phyloP scores from a whole-genome alignment of 2,888 invertebrate genomes.

The Acronicta psi region DNA sequence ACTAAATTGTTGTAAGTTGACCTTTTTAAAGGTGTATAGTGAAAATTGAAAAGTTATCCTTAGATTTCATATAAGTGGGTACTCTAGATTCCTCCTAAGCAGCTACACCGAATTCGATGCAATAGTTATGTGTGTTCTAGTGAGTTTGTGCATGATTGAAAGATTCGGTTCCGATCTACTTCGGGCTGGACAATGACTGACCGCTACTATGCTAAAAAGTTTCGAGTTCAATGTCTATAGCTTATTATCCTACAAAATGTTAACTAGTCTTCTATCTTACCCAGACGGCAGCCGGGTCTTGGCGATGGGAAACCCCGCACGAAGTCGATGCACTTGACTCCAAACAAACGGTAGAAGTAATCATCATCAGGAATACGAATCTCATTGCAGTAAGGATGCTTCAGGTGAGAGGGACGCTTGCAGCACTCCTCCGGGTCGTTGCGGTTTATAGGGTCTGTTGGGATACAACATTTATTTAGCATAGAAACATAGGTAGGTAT shows the following conservation, averaged over 20 bases:
- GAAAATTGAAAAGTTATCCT: no score
- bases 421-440: slow-evolving; percentile 98
- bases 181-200: no score
- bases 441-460: slow-evolving; percentile 94
- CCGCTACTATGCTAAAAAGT: no score
- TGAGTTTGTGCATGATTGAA: no score
- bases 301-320: slow-evolving; percentile 96
- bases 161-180: no score
- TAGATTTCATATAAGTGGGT: no score
- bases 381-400: slow-evolving; percentile 97
- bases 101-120: no score
- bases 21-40: no score
- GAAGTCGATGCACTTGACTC: slow-evolving; percentile 96
- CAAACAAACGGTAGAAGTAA: slow-evolving; percentile 95
- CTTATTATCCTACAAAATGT: no score
- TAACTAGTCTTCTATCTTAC: slow-evolving; percentile 82
- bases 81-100: no score
- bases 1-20: neutral
- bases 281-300: slow-evolving; percentile 95
- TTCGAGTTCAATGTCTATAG: no score
- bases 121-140: no score
- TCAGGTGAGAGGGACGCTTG: slow-evolving; percentile 93
- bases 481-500: neutral
- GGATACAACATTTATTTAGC: slow-evolving; percentile 1
- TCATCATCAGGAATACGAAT: slow-evolving; percentile 96